phyloP scores from a whole-genome alignment of 2,113 vertebrate species.

The Pionites leucogaster region DNA sequence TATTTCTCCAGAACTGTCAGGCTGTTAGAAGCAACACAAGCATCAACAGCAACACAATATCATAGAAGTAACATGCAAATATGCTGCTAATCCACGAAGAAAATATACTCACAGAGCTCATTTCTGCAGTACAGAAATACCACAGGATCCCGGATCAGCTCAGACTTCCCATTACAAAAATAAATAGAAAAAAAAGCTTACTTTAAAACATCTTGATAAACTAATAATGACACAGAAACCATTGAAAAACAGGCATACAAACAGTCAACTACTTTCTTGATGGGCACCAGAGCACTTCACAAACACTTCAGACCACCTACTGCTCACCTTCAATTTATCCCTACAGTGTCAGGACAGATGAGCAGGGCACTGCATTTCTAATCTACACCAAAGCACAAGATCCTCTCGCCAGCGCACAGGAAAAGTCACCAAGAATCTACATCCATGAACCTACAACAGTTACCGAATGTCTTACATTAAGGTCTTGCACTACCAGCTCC shows the following conservation, averaged over 20 bases:
- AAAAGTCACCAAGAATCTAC: background rate
- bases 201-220: background rate
- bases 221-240: background rate
- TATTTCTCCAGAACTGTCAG: background rate
- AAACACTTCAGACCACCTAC: background rate
- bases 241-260: background rate
- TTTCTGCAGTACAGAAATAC: constrained; percentile 31
- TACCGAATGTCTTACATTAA: background rate
- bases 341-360: background rate
- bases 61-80: background rate
- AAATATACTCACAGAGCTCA: background rate
- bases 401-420: background rate
- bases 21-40: background rate
- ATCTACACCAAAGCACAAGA: background rate
- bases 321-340: background rate
- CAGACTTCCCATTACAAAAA: constrained; percentile 21
- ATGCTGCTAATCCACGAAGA: constrained; percentile 11
- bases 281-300: background rate
- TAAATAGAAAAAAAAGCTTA: constrained; percentile 28
- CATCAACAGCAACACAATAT: background rate
- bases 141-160: constrained; percentile 6
- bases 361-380: background rate
- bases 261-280: background rate
- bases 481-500: background rate
- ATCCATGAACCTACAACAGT: background rate